Percentiles rank a stretch among this genome's conserved stretches.
These are phyloP conservation scores for Micromys minutus DNA, from an alignment of 2,113 vertebrate genomes.

Conservation along the genomic window DNA sequence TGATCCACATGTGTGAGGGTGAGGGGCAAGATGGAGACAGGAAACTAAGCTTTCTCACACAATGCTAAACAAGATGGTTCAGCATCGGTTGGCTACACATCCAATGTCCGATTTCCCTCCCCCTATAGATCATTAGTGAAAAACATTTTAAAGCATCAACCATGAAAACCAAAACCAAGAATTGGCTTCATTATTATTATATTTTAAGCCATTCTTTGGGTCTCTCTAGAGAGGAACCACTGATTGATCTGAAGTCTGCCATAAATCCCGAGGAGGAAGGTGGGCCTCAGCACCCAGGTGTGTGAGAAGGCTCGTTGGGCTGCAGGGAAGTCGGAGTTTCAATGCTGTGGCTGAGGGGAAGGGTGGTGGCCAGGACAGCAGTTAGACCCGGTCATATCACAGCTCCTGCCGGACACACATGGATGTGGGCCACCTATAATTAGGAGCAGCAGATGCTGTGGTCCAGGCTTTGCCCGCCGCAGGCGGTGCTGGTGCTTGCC, in stretches of 20 bases:
- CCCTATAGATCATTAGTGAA: not conserved
- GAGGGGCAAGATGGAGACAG: not conserved
- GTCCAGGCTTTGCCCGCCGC: conserved; percentile 63
- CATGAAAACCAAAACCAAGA: not conserved
- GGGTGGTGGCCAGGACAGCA: conserved; percentile 65
- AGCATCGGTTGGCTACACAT: rapidly evolving
- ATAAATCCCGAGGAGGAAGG: not conserved
- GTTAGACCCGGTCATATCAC: conserved; percentile 63
- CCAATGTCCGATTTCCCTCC: rapidly evolving
- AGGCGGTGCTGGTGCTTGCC: conserved; percentile 26
- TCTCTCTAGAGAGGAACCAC: not conserved
- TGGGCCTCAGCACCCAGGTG: not conserved
- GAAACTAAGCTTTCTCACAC: rapidly evolving
- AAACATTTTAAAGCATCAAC: not conserved
- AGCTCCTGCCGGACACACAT: conserved; percentile 3
- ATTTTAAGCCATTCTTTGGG: rapidly evolving
- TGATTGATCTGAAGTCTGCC: not conserved
- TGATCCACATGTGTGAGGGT: no score
- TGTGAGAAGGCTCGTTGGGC: not conserved
- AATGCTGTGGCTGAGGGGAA: conserved; percentile 48
- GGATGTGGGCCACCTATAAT: conserved; percentile 76
- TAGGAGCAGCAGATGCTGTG: conserved; percentile 78
- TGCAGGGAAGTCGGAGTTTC: conserved; percentile 60
- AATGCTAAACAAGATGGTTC: not conserved
- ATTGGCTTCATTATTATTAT: not conserved